These are phyloP conservation scores for Coreius guichenoti DNA, from an alignment of 2,797 vertebrate species.

Conservation along the genomic window DNA sequence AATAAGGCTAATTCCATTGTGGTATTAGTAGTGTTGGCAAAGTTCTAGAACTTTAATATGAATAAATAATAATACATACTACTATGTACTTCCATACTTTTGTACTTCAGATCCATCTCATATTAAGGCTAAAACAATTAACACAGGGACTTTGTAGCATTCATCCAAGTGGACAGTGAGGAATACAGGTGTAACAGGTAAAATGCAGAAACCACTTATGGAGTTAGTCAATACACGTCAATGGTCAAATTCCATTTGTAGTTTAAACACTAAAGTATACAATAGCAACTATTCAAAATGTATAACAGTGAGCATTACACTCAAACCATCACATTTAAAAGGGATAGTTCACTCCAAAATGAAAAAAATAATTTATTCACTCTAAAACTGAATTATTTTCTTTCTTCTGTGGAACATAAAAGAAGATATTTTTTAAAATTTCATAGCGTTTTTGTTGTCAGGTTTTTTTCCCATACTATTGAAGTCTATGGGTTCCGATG, in stretches of 20 bases:
- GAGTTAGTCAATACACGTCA: neutral
- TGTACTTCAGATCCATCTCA: neutral
- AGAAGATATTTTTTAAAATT: neutral
- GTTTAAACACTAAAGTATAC: neutral
- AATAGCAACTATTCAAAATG: too few species aligned
- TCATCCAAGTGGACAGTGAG: neutral
- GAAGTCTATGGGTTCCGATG: too few species aligned
- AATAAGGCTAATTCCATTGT: slow-evolving; percentile 3
- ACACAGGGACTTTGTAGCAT: neutral
- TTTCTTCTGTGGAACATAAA: neutral
- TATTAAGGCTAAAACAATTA: neutral
- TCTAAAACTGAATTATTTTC: neutral
- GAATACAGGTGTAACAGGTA: neutral
- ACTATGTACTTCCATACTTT: neutral
- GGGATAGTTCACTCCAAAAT: too few species aligned
- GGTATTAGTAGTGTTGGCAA: neutral
- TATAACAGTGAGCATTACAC: neutral
- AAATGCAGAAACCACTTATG: neutral
- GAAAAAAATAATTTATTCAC: too few species aligned
- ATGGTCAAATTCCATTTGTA: slow-evolving; percentile 9
- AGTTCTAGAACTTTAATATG: neutral
- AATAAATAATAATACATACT: neutral
- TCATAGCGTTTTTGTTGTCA: too few species aligned
- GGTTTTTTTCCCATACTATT: too few species aligned
- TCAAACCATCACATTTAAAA: too few species aligned